Conservation (phyloP, 2,113 vertebrate species). For the Hyperoodon ampullatus region DNA sequence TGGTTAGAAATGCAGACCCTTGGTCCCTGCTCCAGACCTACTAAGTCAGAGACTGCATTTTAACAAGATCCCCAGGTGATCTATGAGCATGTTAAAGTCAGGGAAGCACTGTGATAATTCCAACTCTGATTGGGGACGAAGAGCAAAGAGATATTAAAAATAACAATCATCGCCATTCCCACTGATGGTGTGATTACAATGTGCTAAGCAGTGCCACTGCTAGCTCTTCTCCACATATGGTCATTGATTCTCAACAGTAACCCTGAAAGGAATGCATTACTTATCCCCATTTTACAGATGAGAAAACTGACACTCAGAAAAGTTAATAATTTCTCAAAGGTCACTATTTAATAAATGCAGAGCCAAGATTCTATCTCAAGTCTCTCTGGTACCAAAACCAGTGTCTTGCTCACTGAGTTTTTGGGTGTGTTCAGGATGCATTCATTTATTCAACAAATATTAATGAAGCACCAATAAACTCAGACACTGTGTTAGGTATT, state of each 20-base stretch:
- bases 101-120: background rate
- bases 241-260: background rate
- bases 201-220: accelerated
- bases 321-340: background rate
- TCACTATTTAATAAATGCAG: background rate
- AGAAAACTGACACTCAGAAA: background rate
- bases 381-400: background rate
- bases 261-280: background rate
- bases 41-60: background rate
- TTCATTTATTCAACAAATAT: background rate
- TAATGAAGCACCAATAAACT: background rate
- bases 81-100: accelerated
- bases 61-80: background rate
- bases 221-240: background rate
- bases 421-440: background rate
- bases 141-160: background rate
- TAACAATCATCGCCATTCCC: accelerated
- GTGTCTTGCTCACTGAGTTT: background rate
- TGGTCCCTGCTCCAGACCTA: background rate
- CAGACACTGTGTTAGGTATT: background rate
- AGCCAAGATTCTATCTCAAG: background rate
- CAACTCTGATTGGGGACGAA: background rate
- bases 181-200: too few relatives aligned
- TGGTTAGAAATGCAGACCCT: background rate
- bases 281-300: background rate